phyloP scores from a whole-genome alignment of 2,888 invertebrate species.

The Digitonthophagus gazella region DNA sequence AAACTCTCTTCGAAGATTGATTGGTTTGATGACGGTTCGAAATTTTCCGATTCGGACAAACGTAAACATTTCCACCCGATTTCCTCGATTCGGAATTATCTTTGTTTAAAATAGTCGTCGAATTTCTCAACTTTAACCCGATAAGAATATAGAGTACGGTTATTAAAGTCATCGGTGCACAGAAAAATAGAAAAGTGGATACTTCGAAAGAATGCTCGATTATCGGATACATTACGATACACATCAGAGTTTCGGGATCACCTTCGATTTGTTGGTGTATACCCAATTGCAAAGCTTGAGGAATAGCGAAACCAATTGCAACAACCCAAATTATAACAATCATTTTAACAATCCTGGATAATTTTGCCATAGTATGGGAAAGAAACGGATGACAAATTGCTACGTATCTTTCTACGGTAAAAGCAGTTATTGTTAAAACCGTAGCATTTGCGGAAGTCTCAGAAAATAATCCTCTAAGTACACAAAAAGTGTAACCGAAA shows the following conservation, averaged over 20 bases:
- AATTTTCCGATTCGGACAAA: conserved; percentile 18
- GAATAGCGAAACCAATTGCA: conserved; percentile 70
- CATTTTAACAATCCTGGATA: conserved; percentile 78
- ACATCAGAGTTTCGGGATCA: conserved; percentile 43
- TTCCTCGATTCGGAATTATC: conserved; percentile 27
- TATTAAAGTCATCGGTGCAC: conserved; percentile 83
- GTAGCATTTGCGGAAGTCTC: conserved; percentile 80
- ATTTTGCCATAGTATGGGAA: conserved; percentile 81
- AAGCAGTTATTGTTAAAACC: conserved; percentile 76
- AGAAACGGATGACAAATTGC: conserved; percentile 65
- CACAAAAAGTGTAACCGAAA: conserved; percentile 77
- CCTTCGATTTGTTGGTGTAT: conserved; percentile 29
- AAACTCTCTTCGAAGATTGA: conserved; percentile 57
- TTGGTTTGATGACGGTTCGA: conserved; percentile 33
- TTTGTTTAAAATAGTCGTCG: conserved; percentile 56
- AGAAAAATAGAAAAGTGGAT: conserved; percentile 79
- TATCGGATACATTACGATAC: conserved; percentile 54
- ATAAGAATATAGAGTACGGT: conserved; percentile 77
- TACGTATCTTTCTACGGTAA: conserved; percentile 72
- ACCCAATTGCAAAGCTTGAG: conserved; percentile 59
- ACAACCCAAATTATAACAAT: conserved; percentile 79
- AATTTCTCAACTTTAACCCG: conserved; percentile 67
- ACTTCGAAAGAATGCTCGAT: conserved; percentile 74
- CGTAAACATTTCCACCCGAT: conserved; percentile 2
- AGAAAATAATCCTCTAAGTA: conserved; percentile 72